These are phyloP conservation scores for Caretta caretta DNA, from an alignment of 2,113 vertebrate species.

Conservation along the genomic window DNA sequence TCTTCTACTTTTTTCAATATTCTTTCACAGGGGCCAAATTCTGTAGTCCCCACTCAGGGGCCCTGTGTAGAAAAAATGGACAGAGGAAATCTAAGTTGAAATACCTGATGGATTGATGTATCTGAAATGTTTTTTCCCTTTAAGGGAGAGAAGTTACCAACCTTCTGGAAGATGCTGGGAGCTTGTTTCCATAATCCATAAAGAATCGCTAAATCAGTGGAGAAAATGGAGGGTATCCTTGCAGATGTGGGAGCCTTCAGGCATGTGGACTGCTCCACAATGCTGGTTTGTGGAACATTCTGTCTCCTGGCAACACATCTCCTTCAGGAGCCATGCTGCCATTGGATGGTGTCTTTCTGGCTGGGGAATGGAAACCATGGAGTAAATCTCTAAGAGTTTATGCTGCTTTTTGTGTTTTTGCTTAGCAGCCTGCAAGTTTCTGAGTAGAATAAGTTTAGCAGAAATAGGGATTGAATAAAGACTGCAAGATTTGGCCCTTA, in stretches of 20 bases:
- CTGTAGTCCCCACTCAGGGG: not conserved
- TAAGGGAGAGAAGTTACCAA: not conserved
- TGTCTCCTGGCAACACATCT: not conserved
- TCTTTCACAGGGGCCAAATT: not conserved
- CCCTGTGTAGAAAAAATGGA: not conserved
- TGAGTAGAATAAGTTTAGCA: not conserved
- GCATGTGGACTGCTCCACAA: not conserved
- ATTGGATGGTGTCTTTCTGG: not conserved
- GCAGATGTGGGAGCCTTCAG: not conserved
- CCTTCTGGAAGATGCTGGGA: not conserved
- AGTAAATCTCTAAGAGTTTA: not conserved
- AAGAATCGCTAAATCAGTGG: not conserved
- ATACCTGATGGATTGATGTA: not conserved
- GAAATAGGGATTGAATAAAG: not conserved
- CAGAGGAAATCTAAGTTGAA: not conserved
- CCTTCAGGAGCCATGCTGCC: not conserved
- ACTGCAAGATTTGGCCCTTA: not conserved
- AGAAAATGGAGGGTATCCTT: not conserved
- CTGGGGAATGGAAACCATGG: not conserved
- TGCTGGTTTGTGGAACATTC: not conserved
- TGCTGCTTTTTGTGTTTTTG: not conserved
- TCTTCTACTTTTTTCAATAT: slow-evolving; percentile 46
- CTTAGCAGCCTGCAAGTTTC: not conserved
- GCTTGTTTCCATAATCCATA: not conserved
- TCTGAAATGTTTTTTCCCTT: not conserved